Evolutionary conservation across 2,888 invertebrate species (phyloP), one percentile per base, ranked within the genome.

Genomic region (Sarcophaga rosellei): DNA sequence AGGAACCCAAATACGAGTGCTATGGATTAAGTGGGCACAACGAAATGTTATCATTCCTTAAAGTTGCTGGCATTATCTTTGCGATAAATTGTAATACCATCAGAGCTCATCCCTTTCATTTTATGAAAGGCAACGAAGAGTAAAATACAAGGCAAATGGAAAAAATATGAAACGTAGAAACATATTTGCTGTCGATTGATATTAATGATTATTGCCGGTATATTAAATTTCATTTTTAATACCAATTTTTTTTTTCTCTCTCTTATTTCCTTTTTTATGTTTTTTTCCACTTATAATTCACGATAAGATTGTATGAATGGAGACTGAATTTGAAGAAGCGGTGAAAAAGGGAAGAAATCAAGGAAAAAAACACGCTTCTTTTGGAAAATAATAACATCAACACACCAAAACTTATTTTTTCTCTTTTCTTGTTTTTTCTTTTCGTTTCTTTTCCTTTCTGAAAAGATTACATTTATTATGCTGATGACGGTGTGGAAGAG

Each of bases 121-220:
- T 77, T 65, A 78, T 45, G 57, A 80, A 63, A 25, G 20, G 17
- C 12, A 53, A 53, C 17, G 12, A 53, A 53, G 17, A 53, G 17
- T 15, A 53, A 53, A 53, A 53, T 15, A 17, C 12, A 53, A 53
- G 4, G 17, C 53, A 12, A 59, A 35, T 0, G 20, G 12, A 20
- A n/a, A 20, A 53, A 15, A 15, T 53, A 17, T 53, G 17, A 69
- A 62, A 44, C 11, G 20, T 61, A 21, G 69, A 75, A 75, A 69
- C 69, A 61, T 81, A 75, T 84, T 87, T 88, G 85, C 73, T 87
- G 82, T 84, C 88, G 89, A 90, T 90, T 89, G 91, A 90, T 91
- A 91, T 91, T 91, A 91, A 91, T 91, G 90, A 91, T 90, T 91
- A 88, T 90, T 88, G 89, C 82, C 88, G 88, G 88, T 89, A 87